Evolutionary conservation across 1,140 invertebrate genomes (phyloP).

Genomic region (Andricus grossulariae): DNA sequence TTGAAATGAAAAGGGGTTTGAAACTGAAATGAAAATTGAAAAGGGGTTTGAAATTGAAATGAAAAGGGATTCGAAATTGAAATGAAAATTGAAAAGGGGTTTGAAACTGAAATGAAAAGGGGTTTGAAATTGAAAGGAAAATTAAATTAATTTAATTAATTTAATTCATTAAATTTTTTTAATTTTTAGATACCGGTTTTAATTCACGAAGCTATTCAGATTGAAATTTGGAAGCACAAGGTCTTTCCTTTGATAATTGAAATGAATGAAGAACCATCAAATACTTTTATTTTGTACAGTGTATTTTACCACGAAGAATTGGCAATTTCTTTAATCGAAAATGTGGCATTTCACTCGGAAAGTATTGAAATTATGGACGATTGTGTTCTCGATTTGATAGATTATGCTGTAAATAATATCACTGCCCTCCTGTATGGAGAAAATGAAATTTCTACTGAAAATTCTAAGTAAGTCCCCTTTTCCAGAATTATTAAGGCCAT

Average conservation of each 20-base stretch:
- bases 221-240: constrained; percentile 86
- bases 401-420: constrained; percentile 81
- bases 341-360: constrained; percentile 84
- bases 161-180: too few species aligned
- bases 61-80: too few species aligned
- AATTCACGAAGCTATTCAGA: constrained; percentile 85
- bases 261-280: constrained; percentile 78
- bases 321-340: constrained; percentile 83
- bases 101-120: too few species aligned
- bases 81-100: too few species aligned
- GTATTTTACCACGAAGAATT: constrained; percentile 84
- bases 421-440: constrained; percentile 76
- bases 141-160: too few species aligned
- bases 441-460: constrained; percentile 54
- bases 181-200: constrained; percentile 80
- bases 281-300: constrained; percentile 85
- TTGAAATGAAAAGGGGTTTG: too few species aligned
- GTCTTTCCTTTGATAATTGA: constrained; percentile 84
- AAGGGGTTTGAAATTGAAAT: too few species aligned
- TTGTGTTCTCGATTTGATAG: constrained; percentile 83
- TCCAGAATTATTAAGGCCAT: neutral
- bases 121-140: too few species aligned
- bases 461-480: neutral
- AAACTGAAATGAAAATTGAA: too few species aligned
- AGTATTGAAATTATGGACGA: constrained; percentile 83